Percentiles rank a stretch among this genome's conserved stretches.
Conservation (phyloP, 2,113 vertebrate species). For the Heterocephalus glaber region DNA sequence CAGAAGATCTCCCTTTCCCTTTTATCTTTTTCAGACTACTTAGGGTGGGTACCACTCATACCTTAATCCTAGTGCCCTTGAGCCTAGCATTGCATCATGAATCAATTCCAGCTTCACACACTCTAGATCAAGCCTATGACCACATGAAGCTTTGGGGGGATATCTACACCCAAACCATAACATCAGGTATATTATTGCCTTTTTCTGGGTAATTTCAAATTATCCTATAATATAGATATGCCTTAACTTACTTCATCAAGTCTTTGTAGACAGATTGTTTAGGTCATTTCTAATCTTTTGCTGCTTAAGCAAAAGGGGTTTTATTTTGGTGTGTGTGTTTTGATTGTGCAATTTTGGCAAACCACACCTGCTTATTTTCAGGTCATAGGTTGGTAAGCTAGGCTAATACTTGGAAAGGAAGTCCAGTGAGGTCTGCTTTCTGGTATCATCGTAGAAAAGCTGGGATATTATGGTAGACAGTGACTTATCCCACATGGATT, state of each 20-base stretch:
- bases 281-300: background rate
- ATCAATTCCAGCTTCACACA: too few relatives aligned
- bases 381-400: background rate
- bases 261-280: background rate
- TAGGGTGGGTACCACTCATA: too few relatives aligned
- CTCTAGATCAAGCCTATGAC: too few relatives aligned
- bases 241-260: background rate
- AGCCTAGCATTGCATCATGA: too few relatives aligned
- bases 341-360: background rate
- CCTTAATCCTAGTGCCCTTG: too few relatives aligned
- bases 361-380: background rate
- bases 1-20: too few relatives aligned
- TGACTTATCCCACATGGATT: background rate
- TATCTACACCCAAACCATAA: too few relatives aligned
- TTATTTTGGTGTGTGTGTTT: background rate
- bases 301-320: background rate
- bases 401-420: background rate
- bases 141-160: too few relatives aligned
- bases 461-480: background rate
- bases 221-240: background rate
- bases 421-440: background rate
- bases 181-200: background rate
- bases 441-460: background rate
- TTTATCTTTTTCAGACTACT: too few relatives aligned
- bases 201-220: background rate